Evolutionary conservation across 2,888 invertebrate genomes (phyloP), one percentile per base, ranked within the genome.

Genomic region (Agrenia bidenticulata): DNA sequence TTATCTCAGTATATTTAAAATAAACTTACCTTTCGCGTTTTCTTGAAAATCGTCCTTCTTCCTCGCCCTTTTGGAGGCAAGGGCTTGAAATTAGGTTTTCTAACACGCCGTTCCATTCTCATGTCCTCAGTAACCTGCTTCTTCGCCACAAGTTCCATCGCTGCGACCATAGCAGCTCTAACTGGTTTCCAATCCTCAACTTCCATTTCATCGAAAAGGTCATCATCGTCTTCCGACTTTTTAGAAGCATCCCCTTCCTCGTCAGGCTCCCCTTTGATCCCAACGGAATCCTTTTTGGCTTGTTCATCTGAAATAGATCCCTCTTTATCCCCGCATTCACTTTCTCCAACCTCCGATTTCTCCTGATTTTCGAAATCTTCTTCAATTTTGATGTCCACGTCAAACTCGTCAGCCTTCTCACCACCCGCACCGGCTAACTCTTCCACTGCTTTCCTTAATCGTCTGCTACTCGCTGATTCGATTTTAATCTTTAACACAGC

Each of bases 71-170:
- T 57, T 4, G 56, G 56, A 39, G 56, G 56, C 19, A 55, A 27
- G 24, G 55, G 55, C 27, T 55, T 55, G 2, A 37, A 11, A 39
- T 32, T 41, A 27, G 27, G 56, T 19, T 57, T 57, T 41, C 56
- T n/a, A 21, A 57, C 37, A 19, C 56, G 5, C 23, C 56, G 39
- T 21, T 57, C 56, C 21, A 39, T 19, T 23, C 56, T 57, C 41
- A 57, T 39, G 32, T 57, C 56, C 2, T 57, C 56, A 2, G 56
- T 57, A 5, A 57, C 56, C 32, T 57, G 56, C 23, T 57, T 57
- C n/a, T 57, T 57, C 17, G 56, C 56, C n/a, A 57, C 56, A 17
- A 57, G 56, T 21, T 57, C 56, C 56, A 57, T 55, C 56, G 56
- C 56, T 13, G 56, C 56, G 15, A 57, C 56, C 41, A 41, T 41